Conservation (phyloP, 2,113 vertebrate genomes). For the Phyllopteryx taeniolatus region DNA sequence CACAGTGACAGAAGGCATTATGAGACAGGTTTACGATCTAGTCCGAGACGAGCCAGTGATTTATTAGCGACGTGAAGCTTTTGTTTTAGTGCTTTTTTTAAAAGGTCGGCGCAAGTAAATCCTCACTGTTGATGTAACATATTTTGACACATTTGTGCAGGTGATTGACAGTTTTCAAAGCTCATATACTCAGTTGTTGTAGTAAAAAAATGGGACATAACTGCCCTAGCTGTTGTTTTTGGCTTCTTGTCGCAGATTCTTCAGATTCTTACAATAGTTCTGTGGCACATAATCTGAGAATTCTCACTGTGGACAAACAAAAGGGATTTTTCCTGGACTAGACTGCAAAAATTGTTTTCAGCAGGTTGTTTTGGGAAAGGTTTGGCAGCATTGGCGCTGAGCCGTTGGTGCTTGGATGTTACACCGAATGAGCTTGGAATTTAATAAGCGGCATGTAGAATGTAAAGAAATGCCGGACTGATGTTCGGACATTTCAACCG, state of each 20-base stretch:
- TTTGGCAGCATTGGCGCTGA: constrained; percentile 2
- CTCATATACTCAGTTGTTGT: not conserved
- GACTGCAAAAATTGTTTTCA: constrained; percentile 24
- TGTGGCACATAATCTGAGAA: constrained; percentile 66
- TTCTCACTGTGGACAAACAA: constrained; percentile 14
- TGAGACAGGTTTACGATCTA: not conserved
- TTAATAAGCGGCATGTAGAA: constrained; percentile 35
- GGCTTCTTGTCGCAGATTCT: constrained; percentile 58
- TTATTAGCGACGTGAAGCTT: constrained; percentile 1
- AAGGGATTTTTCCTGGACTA: constrained; percentile 43
- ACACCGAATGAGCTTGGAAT: not conserved
- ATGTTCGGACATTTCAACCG: constrained; percentile 15
- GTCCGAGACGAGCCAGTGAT: not conserved
- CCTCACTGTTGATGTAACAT: not conserved
- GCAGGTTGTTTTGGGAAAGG: constrained; percentile 28
- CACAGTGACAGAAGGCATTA: not conserved
- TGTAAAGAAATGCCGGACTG: constrained; percentile 38
- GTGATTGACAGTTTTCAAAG: not conserved
- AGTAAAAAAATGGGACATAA: not conserved
- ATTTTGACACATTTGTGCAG: not conserved
- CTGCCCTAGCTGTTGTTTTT: not conserved
- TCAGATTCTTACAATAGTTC: constrained; percentile 28
- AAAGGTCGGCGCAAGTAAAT: not conserved
- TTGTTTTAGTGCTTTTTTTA: not conserved
- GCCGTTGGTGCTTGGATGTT: not conserved